These are phyloP conservation scores for Corythornis madagascariensis DNA, from an alignment of 2,113 vertebrate genomes.

Conservation along the genomic window DNA sequence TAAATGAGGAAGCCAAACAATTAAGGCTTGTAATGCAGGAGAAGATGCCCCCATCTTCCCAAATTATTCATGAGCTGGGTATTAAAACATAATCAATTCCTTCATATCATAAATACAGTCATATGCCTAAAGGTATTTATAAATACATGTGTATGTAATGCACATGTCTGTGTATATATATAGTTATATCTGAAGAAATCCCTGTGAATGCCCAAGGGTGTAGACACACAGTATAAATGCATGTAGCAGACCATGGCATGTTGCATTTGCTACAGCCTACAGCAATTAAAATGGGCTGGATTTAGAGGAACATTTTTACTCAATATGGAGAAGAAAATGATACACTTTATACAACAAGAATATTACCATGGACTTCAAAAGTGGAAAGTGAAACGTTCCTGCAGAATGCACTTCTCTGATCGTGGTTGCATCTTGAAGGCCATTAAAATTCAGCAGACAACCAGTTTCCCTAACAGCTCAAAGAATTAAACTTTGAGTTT, in stretches of 20 bases:
- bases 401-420: background rate
- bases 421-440: background rate
- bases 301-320: background rate
- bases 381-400: background rate
- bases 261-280: background rate
- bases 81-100: slow-evolving; percentile 30
- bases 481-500: background rate
- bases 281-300: slow-evolving; percentile 7
- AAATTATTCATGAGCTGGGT: slow-evolving; percentile 50
- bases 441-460: background rate
- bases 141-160: background rate
- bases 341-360: background rate
- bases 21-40: slow-evolving; percentile 13
- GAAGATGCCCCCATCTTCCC: slow-evolving; percentile 12
- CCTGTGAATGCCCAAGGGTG: background rate
- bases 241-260: background rate
- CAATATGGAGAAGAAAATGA: background rate
- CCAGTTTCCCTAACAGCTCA: background rate
- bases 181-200: background rate
- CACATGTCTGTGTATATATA: background rate
- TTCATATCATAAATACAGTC: slow-evolving; percentile 31
- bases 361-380: background rate
- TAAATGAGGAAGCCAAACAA: slow-evolving; percentile 21
- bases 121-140: slow-evolving; percentile 1
- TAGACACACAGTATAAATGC: background rate